A percentile compares a stretch with the other conserved stretches of the same genome.
Evolutionary conservation across 1,140 invertebrate species (phyloP).

Genomic region (Zaprionus taronus): DNA sequence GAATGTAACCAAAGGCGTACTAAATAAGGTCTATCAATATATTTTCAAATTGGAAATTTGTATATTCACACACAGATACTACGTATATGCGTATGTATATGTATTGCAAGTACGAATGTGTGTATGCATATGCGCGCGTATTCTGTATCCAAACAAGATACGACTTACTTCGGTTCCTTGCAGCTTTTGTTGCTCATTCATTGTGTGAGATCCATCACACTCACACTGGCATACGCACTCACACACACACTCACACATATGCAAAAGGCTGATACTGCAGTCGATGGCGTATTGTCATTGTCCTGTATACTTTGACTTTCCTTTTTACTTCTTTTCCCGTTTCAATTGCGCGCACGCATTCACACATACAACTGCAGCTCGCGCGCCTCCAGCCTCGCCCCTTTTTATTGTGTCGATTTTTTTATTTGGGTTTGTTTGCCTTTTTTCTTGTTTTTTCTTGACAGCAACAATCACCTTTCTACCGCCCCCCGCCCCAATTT

Average conservation of each 20-base stretch:
- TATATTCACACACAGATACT: slow-evolving; percentile 28
- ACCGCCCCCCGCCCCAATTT: slow-evolving; percentile 3
- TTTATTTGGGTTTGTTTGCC: slow-evolving; percentile 32
- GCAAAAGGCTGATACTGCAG: slow-evolving; percentile 6
- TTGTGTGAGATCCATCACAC: slow-evolving; percentile 48
- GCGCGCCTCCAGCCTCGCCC: slow-evolving; percentile 31
- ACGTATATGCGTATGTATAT: slow-evolving; percentile 2
- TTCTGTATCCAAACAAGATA: slow-evolving; percentile 40
- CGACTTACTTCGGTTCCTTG: slow-evolving; percentile 35
- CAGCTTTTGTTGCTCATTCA: slow-evolving; percentile 42
- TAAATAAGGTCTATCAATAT: not conserved
- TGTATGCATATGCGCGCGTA: slow-evolving; percentile 50
- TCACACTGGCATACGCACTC: slow-evolving; percentile 6
- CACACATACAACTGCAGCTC: slow-evolving; percentile 14
- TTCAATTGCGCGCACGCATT: slow-evolving; percentile 43
- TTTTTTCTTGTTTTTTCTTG: slow-evolving; percentile 14
- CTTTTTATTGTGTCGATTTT: slow-evolving; percentile 40
- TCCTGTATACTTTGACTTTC: slow-evolving; percentile 34
- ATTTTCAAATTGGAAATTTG: slow-evolving; percentile 54
- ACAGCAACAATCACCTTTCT: slow-evolving; percentile 15
- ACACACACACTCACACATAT: slow-evolving; percentile 12
- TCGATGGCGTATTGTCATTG: slow-evolving; percentile 41
- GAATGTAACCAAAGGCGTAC: no score
- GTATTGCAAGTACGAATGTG: slow-evolving; percentile 7
- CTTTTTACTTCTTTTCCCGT: slow-evolving; percentile 36